phyloP scores from a whole-genome alignment of 2,797 vertebrate species.

The Acomys russatus region DNA sequence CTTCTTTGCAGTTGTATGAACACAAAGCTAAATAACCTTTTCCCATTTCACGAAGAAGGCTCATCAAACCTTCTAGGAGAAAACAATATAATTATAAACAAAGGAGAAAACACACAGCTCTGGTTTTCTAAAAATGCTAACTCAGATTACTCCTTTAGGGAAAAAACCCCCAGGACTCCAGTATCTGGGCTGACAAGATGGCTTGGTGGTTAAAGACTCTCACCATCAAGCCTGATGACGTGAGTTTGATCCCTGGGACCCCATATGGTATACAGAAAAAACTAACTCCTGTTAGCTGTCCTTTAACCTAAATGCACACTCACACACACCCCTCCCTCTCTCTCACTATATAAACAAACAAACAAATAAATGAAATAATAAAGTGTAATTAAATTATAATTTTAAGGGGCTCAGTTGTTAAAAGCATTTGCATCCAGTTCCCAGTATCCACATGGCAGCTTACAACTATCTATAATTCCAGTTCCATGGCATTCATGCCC shows the following conservation, averaged over 20 bases:
- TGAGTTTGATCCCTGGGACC: background rate
- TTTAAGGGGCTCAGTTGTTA: background rate
- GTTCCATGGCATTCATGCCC: background rate
- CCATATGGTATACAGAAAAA: background rate
- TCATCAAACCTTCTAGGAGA: constrained; percentile 95
- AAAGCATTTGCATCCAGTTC: background rate
- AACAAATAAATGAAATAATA: background rate
- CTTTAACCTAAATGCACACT: no score
- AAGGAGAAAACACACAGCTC: constrained; percentile 68
- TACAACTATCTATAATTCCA: background rate
- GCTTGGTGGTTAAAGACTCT: background rate
- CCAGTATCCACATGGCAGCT: background rate
- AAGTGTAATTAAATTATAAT: background rate
- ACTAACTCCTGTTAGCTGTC: background rate
- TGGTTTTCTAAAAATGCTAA: constrained; percentile 60
- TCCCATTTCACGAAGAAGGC: constrained; percentile 95
- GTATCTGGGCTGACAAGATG: background rate
- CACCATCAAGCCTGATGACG: background rate
- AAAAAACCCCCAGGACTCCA: background rate
- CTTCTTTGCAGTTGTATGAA: constrained; percentile 98
- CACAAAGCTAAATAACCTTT: constrained; percentile 97
- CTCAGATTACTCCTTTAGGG: constrained; percentile 47
- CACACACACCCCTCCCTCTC: background rate
- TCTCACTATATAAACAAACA: background rate
- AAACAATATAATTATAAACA: constrained; percentile 86